Evolutionary conservation across 2,888 invertebrate genomes (phyloP).

Genomic region (Hydroisotoma schaefferi): DNA sequence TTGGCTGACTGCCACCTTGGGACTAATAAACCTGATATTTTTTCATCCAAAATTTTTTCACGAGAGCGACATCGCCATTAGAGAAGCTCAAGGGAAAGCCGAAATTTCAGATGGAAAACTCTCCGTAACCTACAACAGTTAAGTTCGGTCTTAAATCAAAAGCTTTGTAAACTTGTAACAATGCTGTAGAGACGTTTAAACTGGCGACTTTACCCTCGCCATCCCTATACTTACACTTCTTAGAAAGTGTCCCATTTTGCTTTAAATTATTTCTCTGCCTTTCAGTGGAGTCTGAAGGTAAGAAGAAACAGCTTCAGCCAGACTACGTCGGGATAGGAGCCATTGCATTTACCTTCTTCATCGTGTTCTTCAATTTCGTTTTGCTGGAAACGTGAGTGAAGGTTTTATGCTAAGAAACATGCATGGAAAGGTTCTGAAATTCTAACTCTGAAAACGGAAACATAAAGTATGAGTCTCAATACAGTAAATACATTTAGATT

Average conservation of each 20-base stretch:
- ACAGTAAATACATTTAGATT: constrained; percentile 55
- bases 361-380: constrained; percentile 82
- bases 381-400: constrained; percentile 70
- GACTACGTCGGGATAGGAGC: constrained; percentile 75
- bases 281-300: constrained; percentile 3
- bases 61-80: constrained; percentile 71
- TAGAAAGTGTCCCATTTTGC: too few species aligned
- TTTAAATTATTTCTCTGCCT: too few species aligned
- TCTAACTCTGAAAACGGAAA: background rate
- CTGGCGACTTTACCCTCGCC: too few species aligned
- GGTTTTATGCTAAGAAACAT: background rate
- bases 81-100: constrained; percentile 64
- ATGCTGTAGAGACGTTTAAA: too few species aligned
- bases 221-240: too few species aligned
- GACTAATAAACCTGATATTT: constrained; percentile 66
- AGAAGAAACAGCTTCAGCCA: constrained; percentile 57
- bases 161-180: too few species aligned
- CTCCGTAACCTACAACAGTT: constrained; percentile 17
- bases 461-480: background rate
- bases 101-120: constrained; percentile 21
- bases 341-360: constrained; percentile 74
- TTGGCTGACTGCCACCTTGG: constrained; percentile 76
- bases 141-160: constrained; percentile 17
- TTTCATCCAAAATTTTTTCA: constrained; percentile 72
- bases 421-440: background rate